These are phyloP conservation scores for Mesocentrotus franciscanus DNA, from an alignment of 53 echinoderm and acorn worm genomes.

Conservation along the genomic window DNA sequence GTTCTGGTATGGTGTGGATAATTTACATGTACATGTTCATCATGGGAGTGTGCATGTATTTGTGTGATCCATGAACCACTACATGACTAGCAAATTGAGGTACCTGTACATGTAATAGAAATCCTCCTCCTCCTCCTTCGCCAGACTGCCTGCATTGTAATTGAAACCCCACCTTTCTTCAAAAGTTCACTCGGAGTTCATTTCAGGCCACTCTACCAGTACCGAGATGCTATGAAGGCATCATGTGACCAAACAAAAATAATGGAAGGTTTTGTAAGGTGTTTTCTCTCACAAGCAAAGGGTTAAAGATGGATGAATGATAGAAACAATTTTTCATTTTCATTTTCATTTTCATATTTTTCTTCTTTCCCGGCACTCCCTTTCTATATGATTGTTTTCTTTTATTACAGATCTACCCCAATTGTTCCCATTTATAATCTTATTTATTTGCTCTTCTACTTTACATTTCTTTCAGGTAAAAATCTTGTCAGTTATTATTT, in stretches of 20 bases:
- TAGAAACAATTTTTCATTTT: neutral
- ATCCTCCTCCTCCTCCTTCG: neutral
- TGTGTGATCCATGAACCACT: neutral
- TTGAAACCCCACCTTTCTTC: conserved; percentile 56
- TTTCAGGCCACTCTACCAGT: conserved; percentile 50
- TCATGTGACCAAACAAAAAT: conserved; percentile 58
- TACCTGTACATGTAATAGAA: too few relatives aligned
- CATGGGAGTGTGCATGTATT: neutral
- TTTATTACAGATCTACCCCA: too few relatives aligned
- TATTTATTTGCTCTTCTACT: neutral
- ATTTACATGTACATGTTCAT: too few relatives aligned
- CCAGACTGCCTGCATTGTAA: conserved; percentile 55
- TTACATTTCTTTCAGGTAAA: too few relatives aligned
- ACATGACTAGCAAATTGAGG: neutral
- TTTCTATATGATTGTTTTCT: too few relatives aligned
- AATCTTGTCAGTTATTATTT: neutral
- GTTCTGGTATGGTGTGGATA: too few relatives aligned
- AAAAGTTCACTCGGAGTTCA: conserved; percentile 57
- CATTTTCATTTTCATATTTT: neutral
- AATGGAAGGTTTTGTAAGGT: neutral
- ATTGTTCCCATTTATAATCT: too few relatives aligned
- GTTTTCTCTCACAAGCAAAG: conserved; percentile 13
- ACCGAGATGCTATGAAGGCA: neutral
- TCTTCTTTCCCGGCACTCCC: neutral
- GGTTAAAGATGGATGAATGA: neutral